Percentiles rank a stretch among this genome's conserved stretches.
Evolutionary conservation across 2,113 vertebrate species (phyloP).

Genomic region (Erinaceus europaeus): DNA sequence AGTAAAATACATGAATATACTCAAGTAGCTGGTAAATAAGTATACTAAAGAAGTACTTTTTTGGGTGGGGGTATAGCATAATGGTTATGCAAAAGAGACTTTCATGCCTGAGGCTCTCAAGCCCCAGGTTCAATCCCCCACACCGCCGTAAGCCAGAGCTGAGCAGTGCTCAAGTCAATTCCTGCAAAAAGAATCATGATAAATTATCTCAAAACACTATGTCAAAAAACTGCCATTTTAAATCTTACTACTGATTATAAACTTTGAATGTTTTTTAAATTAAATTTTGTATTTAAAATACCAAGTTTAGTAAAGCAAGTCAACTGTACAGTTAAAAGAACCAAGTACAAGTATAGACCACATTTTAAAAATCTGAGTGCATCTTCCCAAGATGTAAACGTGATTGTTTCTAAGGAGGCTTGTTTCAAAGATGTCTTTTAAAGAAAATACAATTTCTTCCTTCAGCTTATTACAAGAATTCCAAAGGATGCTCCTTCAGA

Average conservation of each 20-base stretch:
- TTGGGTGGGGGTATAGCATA: too few relatives aligned
- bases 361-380: neutral
- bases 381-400: slow-evolving; percentile 11
- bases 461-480: slow-evolving; percentile 24
- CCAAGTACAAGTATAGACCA: neutral
- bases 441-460: slow-evolving; percentile 4
- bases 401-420: neutral
- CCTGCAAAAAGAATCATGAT: slow-evolving; percentile 19
- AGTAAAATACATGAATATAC: too few relatives aligned
- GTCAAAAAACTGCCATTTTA: slow-evolving; percentile 4
- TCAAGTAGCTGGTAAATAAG: too few relatives aligned
- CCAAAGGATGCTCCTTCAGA: neutral
- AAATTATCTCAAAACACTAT: neutral
- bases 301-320: neutral
- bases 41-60: too few relatives aligned
- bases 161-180: neutral
- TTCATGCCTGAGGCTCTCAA: too few relatives aligned
- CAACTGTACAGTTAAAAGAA: slow-evolving; percentile 13
- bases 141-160: too few relatives aligned
- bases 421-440: slow-evolving; percentile 19
- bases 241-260: neutral
- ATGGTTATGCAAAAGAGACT: too few relatives aligned
- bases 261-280: neutral
- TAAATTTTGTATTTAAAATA: slow-evolving; percentile 20
- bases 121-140: too few relatives aligned